These are phyloP conservation scores for Drosophila melanica DNA, from an alignment of 1,140 invertebrate species.

Conservation along the genomic window DNA sequence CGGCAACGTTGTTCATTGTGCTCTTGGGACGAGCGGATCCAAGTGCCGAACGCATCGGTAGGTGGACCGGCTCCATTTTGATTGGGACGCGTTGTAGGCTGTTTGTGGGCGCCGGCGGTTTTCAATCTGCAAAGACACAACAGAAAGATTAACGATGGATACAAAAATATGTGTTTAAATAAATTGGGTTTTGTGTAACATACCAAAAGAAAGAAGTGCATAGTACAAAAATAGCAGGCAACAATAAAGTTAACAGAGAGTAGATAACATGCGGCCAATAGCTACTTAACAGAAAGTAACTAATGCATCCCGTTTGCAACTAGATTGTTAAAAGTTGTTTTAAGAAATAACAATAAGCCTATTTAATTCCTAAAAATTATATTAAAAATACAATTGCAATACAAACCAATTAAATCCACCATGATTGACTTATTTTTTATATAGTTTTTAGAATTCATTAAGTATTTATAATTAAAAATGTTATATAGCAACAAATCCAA, in stretches of 20 bases:
- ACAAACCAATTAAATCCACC: too few relatives aligned
- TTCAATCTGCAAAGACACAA: constrained; percentile 63
- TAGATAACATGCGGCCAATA: constrained; percentile 16
- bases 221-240: constrained; percentile 20
- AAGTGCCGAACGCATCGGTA: constrained; percentile 87
- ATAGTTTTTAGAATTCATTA: too few relatives aligned
- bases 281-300: not conserved
- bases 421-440: too few relatives aligned
- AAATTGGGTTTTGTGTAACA: constrained; percentile 38
- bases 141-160: constrained; percentile 16
- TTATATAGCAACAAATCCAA: constrained; percentile 1
- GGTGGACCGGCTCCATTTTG: constrained; percentile 69
- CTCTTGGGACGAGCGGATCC: constrained; percentile 88
- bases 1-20: constrained; percentile 83
- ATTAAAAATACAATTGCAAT: constrained; percentile 33
- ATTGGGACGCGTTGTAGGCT: constrained; percentile 45
- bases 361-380: not conserved
- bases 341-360: constrained; percentile 4
- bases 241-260: constrained; percentile 26
- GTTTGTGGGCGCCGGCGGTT: constrained; percentile 58
- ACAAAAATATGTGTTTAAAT: not conserved
- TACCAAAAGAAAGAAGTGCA: constrained; percentile 51
- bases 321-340: not conserved
- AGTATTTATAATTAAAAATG: not conserved
- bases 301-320: not conserved